These are phyloP conservation scores for Temnopleurus reevesii DNA, from an alignment of 53 echinoderm and acorn worm genomes.

Conservation along the genomic window DNA sequence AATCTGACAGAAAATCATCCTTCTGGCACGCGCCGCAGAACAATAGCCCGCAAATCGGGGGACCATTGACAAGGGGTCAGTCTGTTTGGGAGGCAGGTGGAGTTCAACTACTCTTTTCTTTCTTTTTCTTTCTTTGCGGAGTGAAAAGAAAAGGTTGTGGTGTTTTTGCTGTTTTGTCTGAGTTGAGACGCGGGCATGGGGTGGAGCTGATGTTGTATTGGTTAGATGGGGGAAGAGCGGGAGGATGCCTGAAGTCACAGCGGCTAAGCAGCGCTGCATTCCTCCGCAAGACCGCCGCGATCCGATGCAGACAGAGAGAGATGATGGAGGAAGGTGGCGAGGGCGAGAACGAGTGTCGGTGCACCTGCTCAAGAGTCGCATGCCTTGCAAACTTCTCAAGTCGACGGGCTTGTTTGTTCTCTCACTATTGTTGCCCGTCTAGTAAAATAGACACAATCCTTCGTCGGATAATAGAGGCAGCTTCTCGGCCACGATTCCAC, in stretches of 20 bases:
- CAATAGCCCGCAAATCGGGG: slow-evolving; percentile 47
- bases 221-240: background rate
- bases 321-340: background rate
- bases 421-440: slow-evolving; percentile 16
- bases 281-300: background rate
- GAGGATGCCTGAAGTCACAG: background rate
- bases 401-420: slow-evolving; percentile 28
- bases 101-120: background rate
- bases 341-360: slow-evolving; percentile 2
- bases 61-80: slow-evolving; percentile 38
- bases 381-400: background rate
- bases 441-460: slow-evolving; percentile 43
- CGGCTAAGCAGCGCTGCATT: background rate
- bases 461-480: slow-evolving; percentile 18
- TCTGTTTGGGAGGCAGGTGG: slow-evolving; percentile 32
- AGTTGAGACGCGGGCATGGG: background rate
- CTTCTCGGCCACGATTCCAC: slow-evolving; percentile 18
- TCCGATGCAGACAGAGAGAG: background rate
- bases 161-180: slow-evolving; percentile 37
- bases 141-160: slow-evolving; percentile 4
- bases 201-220: background rate
- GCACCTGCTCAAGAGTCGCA: slow-evolving; percentile 18
- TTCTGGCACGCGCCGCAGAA: slow-evolving; percentile 35
- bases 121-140: background rate
- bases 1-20: slow-evolving; percentile 52